These are phyloP conservation scores for Ophonus ardosiacus DNA, from an alignment of 2,888 invertebrate genomes.

Conservation along the genomic window DNA sequence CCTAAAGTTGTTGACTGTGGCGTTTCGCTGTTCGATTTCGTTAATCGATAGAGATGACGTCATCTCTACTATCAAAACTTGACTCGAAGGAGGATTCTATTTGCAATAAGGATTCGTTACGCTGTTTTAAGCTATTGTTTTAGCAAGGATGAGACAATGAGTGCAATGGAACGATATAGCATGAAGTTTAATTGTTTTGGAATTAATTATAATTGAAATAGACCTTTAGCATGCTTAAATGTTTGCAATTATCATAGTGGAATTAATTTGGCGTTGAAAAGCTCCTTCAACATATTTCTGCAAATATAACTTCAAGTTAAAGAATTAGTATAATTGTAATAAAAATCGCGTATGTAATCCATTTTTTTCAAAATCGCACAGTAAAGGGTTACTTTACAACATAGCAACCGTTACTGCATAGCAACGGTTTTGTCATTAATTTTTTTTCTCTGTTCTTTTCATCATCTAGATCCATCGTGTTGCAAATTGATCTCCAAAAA, in stretches of 20 bases:
- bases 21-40: conserved; percentile 38
- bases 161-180: background rate
- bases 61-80: background rate
- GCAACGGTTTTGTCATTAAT: too few species aligned
- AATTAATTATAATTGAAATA: conserved; percentile 29
- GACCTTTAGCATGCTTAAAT: background rate
- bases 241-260: background rate
- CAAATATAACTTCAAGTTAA: too few species aligned
- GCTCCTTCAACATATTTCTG: too few species aligned
- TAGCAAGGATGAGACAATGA: conserved; percentile 6
- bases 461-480: too few species aligned
- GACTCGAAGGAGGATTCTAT: background rate
- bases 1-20: conserved; percentile 39
- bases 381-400: too few species aligned
- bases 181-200: conserved; percentile 30
- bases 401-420: too few species aligned
- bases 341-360: too few species aligned
- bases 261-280: background rate
- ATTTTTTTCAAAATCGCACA: too few species aligned
- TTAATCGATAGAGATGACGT: background rate
- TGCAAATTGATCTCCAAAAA: too few species aligned
- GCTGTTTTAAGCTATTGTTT: conserved; percentile 31
- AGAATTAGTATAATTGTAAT: too few species aligned
- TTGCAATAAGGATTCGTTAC: background rate
- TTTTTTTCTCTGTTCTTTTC: too few species aligned